Evolutionary conservation across 2,113 vertebrate species (phyloP), one percentile per base, ranked within the genome.

Genomic region (Serranochromis macrocephalus): DNA sequence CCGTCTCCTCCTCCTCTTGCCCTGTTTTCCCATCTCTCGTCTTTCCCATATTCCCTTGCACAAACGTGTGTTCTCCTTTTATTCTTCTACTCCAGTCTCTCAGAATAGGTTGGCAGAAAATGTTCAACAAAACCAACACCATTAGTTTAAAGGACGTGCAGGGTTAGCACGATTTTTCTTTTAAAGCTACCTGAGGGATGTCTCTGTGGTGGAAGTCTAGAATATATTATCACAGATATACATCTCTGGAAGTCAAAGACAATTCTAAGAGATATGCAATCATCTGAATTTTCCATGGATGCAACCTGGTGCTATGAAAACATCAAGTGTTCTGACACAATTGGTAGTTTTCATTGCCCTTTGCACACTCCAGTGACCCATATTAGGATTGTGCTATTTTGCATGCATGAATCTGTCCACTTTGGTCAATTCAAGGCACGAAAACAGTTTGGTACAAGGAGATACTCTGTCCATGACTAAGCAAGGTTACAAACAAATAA

Each of bases 11-110:
- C 91, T 85, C 88, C 85, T 81, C 86, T 80, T 91, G 93, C 80
- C 90, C 91, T 93, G 83, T 90, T 93, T 94, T 91, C 51, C 73
- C 45, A 61, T 91, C 84, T 80, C 81, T 49, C 19, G 80, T 82
- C 7, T 45, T 61, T 88, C 55, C 53, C 31, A 54, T 17, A 51
- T 36, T 79, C 54, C 87, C 71, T 21, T 79, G 63, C 61, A 66
- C 53, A 47, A 78, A 82, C 87, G 87, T 9, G 17, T 40, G 61
- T 68, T 49, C 80, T 78, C 7, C 73, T 47, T 51, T 78, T 78
- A 33, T 33, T 55, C 26, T 45, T 33, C 42, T 31, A 31, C 73
- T 53, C 31, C 1, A 6, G 71, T 61, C 26, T 86, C 26, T 66
- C 7, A 42, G 16, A 14, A 26, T 21, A 51, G 6, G 42, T 29